Evolutionary conservation across 2,113 vertebrate species (phyloP).

Genomic region (Chloropsis hardwickii): DNA sequence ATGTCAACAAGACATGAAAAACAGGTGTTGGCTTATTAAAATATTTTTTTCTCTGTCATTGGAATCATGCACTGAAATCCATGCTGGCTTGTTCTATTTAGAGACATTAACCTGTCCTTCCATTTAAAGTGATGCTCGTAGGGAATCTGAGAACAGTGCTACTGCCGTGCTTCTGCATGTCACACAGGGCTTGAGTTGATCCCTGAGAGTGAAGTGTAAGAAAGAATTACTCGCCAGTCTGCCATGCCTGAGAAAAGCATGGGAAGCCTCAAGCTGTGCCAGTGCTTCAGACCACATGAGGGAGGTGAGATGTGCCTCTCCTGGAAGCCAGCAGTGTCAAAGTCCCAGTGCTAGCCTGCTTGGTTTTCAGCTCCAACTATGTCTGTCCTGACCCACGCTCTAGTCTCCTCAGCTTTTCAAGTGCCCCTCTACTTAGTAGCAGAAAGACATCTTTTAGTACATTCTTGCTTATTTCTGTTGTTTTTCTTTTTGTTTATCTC

Average conservation of each 20-base stretch:
- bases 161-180: background rate
- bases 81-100: background rate
- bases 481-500: background rate
- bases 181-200: background rate
- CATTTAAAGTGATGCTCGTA: background rate
- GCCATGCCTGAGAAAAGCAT: background rate
- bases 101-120: background rate
- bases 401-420: background rate
- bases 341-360: background rate
- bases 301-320: background rate
- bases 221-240: background rate
- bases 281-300: accelerated
- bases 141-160: background rate
- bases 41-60: background rate
- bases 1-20: background rate
- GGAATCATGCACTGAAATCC: background rate
- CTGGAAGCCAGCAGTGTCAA: accelerated
- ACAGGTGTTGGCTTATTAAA: background rate
- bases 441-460: background rate
- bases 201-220: background rate
- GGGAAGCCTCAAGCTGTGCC: background rate
- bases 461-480: background rate
- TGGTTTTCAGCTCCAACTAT: accelerated
- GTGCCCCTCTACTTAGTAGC: background rate
- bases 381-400: background rate